Percentiles rank a stretch among this genome's conserved stretches.
These are phyloP conservation scores for Diarsia rubi DNA, from an alignment of 2,888 invertebrate species.

Conservation along the genomic window DNA sequence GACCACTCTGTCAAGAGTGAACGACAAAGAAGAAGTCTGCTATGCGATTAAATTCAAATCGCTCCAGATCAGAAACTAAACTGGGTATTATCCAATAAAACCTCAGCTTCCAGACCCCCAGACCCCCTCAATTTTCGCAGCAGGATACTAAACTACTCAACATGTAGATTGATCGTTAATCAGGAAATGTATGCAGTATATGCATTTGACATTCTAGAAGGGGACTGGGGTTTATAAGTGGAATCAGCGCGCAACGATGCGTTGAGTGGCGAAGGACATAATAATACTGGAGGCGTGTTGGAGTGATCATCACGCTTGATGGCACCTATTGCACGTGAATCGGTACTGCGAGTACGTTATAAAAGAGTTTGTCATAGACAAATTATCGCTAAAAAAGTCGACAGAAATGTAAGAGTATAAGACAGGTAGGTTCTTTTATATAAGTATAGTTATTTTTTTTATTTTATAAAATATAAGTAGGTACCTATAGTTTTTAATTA, in stretches of 20 bases:
- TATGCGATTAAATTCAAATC: background rate
- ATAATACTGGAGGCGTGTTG: background rate
- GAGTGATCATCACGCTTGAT: background rate
- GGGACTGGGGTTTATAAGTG: slow-evolving; percentile 27
- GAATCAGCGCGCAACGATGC: slow-evolving; percentile 25
- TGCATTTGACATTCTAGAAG: slow-evolving; percentile 49
- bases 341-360: too few relatives aligned
- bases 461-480: too few relatives aligned
- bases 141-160: background rate
- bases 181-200: slow-evolving; percentile 53
- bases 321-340: background rate
- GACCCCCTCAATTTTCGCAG: background rate
- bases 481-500: too few relatives aligned
- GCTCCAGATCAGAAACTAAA: background rate
- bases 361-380: too few relatives aligned
- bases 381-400: too few relatives aligned
- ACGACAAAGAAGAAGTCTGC: too few relatives aligned
- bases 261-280: slow-evolving; percentile 19
- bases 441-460: too few relatives aligned
- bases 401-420: too few relatives aligned
- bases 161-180: slow-evolving; percentile 25
- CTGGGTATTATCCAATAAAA: background rate
- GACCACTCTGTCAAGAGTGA: too few relatives aligned
- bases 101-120: background rate
- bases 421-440: too few relatives aligned